Evolutionary conservation across 2,888 invertebrate genomes (phyloP).

Genomic region (Diadegma fenestrale): DNA sequence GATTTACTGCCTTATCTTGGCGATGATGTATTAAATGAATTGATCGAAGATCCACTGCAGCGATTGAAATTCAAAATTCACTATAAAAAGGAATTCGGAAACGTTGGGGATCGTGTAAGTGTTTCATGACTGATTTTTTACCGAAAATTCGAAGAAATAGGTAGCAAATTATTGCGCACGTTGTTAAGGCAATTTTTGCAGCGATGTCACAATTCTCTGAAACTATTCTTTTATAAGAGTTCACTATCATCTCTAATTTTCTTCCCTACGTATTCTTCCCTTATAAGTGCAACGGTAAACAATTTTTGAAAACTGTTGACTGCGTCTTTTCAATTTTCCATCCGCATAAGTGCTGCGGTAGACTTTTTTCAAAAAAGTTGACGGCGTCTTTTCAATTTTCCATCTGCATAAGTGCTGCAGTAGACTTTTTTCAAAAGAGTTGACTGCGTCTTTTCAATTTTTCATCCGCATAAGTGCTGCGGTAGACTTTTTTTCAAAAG

Average conservation of each 20-base stretch:
- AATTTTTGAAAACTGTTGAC: not conserved
- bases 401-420: not conserved
- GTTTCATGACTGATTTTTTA: not conserved
- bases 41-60: not conserved
- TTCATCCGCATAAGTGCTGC: not conserved
- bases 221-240: too few relatives aligned
- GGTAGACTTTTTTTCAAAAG: not conserved
- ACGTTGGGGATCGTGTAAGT: not conserved
- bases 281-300: not conserved
- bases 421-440: not conserved
- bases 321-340: not conserved
- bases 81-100: not conserved
- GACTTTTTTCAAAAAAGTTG: not conserved
- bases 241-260: too few relatives aligned
- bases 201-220: too few relatives aligned
- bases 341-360: not conserved
- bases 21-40: too few relatives aligned
- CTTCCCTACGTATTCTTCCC: too few relatives aligned
- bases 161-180: too few relatives aligned
- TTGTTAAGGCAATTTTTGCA: too few relatives aligned
- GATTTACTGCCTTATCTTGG: too few relatives aligned
- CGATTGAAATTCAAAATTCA: not conserved
- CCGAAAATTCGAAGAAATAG: too few relatives aligned
- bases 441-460: not conserved
- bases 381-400: not conserved